Base-by-base conservation (phyloP, 2,888 invertebrate genomes). In the Drosophila antonietae region DNA sequence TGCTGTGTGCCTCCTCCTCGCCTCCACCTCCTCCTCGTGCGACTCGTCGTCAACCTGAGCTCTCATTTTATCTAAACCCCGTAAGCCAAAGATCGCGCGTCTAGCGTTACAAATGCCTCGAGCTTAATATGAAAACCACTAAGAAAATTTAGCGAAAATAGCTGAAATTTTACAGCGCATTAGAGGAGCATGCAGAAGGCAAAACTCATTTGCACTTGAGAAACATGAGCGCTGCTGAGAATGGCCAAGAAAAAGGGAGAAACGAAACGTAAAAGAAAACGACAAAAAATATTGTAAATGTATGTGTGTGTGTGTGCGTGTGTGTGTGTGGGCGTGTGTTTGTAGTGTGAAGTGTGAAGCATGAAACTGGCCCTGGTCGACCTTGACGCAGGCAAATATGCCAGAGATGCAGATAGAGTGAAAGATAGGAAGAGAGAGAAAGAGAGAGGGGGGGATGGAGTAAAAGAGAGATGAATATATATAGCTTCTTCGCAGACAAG, bases 41-140 rank as follows among this genome's bases (percentile, higher is more conserved):
- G 6, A 28, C 5, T 28, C 15, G 6, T 2, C 41, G 14, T 33
- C 56, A 68, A 70, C 80, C 78, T 68, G 80, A 68, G 68, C 78
- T 31, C 58, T 51, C 55, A 55, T 41, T 55, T 55, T 41, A 55
- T 39, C 57, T 65, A 70, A 56, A 49, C 78, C 64, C 72, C 33
- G 35, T 51, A 68, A 67, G 80, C 68, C 60, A 72, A 72, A 81
- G 81, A 80, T 80, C 80, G 75, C 68, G 74, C 69, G 63, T 78
- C 84, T 81, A 79, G 68, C 75, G 58, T 81, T 78, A 81, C 81
- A 81, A 71, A 76, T 73, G 66, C 78, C 68, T 75, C 51, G 66
- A 74, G 85, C 78, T 89, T 84, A 80, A 82, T 82, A 84, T 83
- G 73, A 74, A 86, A 86, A 89, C 79, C 86, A 83, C 86, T 89